Evolutionary conservation across 2,797 vertebrate species (phyloP).

Genomic region (Sylvilagus floridanus): DNA sequence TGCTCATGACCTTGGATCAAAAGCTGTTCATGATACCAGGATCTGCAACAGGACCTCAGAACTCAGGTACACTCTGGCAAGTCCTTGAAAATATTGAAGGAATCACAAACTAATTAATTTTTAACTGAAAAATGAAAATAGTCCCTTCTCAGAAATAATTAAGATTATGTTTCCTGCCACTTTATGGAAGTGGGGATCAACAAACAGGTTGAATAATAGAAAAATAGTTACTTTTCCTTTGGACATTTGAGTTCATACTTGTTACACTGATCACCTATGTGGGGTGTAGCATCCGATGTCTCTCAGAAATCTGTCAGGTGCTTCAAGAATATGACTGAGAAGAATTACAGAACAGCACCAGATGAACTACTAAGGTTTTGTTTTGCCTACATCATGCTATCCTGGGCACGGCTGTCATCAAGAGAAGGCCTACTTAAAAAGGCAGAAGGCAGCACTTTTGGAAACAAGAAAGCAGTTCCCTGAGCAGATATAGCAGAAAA

Average conservation of each 20-base stretch:
- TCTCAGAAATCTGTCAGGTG: not conserved
- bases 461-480: constrained; percentile 71
- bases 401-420: constrained; percentile 6
- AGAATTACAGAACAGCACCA: not conserved
- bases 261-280: not conserved
- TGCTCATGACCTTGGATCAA: not conserved
- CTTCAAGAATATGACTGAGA: not conserved
- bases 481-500: constrained; percentile 53
- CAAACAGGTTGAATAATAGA: not conserved
- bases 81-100: not conserved
- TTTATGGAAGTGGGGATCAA: not conserved
- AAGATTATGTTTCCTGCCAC: constrained; percentile 31
- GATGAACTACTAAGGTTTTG: constrained; percentile 47
- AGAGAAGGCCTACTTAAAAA: constrained; percentile 62
- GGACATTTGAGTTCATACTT: not conserved
- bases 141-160: constrained; percentile 36
- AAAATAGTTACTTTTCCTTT: constrained; percentile 42
- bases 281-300: not conserved
- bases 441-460: constrained; percentile 71
- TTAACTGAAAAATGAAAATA: constrained; percentile 30
- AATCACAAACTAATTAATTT: constrained; percentile 35
- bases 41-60: not conserved
- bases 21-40: not conserved
- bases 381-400: not conserved
- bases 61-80: not conserved